Evolutionary conservation across 2,888 invertebrate species (phyloP), one percentile per base, ranked within the genome.

Genomic region (Brenthis ino): DNA sequence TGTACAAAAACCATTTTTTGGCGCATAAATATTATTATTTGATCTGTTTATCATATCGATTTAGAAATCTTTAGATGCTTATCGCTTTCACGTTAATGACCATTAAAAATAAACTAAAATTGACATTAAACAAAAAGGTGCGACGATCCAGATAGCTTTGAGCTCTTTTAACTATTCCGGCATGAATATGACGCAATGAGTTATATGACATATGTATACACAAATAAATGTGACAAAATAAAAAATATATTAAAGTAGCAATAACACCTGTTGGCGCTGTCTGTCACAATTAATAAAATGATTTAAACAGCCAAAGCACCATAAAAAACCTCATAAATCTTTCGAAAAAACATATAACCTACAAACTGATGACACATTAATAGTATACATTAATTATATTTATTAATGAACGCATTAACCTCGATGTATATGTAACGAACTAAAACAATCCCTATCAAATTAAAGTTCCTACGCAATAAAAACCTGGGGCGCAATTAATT

Each of bases 391-490:
- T 67, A 67, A 47, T 67, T 57, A 63, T 65, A 67, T 67, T 71
- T 65, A 68, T 65, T 64, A 68, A 66, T 61, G 66, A 61, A 54
- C 54, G 53, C 55, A 64, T 72, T 71, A 73, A 70, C 57, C 63
- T 61, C 72, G 74, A 77, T 75, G 72, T 74, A 75, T 77, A 77
- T 76, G 72, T 75, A 76, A 75, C 75, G 74, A 76, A 75, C 76
- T 76, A 79, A 82, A 84, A 82, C 83, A 82, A 82, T 80, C 80
- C 76, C 78, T 84, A 83, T 86, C 85, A 87, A 89, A 91, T 91
- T 90, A 90, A 89, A 87, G 85, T 89, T 89, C 89, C 82, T 78
- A 63, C 69, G 71, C 74, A 73, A 82, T 82, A 90, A 91, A 90
- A 88, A 61, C 77, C 72, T 74, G 74, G 77, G 77, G 76, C 75